Evolutionary conservation across 2,888 invertebrate genomes (phyloP), one percentile per base, ranked within the genome.

Genomic region (Aleiodes leptofemur): DNA sequence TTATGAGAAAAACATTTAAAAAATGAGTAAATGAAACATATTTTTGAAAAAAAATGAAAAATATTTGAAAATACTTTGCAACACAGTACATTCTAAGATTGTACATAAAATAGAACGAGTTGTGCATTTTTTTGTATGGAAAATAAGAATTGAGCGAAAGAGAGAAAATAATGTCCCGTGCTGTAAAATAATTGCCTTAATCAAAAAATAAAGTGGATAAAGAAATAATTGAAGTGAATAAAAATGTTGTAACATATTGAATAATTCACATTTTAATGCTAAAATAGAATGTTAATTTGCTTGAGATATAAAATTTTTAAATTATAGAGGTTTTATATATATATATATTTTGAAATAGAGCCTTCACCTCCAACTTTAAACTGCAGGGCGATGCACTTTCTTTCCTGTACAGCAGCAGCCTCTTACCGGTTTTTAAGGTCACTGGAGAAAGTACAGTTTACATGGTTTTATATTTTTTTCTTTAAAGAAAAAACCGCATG

Each of bases 351-450:
- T 51, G 64, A 69, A 76, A 77, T 43, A 61, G 61, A 72, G 74
- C 66, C 72, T 73, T 74, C 72, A 70, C 57, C 69, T 69, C 73
- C 14, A 53, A 8, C 23, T 11, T 71, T 55, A 74, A 71, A 78
- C 66, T 81, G 74, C 78, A 82, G 83, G 83, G 79, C 81, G 80
- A 83, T 84, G 83, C 80, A 85, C 84, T 85, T 84, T 85, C 83
- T 82, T 84, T 83, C 78, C 79, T 75, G 69, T 69, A 55, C 38
- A 51, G 73, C 38, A 51, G 73, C 69, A 70, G 57, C 55, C 71
- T 64, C 74, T 77, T 79, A 76, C 79, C 79, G 78, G 80, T 81
- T 84, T 85, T 84, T 85, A 83, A 83, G 84, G 83, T 83, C 84
- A 83, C 34, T 77, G 80, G 85, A 85, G 85, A 85, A 85, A 85